Conservation (phyloP, 2,797 vertebrate genomes). For the Argya squamiceps region DNA sequence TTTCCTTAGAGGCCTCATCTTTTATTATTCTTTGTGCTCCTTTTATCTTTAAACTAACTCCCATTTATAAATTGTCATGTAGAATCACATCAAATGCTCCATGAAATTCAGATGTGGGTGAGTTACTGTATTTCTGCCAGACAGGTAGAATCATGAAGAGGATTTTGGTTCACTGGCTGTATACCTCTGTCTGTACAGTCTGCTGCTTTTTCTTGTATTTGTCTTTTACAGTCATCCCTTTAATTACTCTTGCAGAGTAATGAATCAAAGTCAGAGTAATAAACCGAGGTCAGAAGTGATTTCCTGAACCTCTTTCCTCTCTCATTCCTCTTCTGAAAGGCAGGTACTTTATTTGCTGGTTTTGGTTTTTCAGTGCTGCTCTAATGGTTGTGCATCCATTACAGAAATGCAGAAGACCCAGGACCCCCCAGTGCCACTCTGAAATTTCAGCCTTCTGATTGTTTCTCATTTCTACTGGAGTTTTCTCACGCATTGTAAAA, state of each 20-base stretch:
- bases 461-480: no score
- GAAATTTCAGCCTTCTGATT: no score
- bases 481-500: no score
- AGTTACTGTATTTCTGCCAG: background rate
- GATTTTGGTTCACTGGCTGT: background rate
- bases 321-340: background rate
- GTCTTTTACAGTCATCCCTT: background rate
- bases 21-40: background rate
- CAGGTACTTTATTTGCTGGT: background rate
- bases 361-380: background rate
- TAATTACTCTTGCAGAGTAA: background rate
- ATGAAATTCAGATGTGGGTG: background rate
- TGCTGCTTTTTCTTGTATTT: background rate
- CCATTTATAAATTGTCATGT: background rate
- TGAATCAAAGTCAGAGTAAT: background rate
- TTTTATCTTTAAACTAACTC: background rate
- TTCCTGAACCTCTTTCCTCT: background rate
- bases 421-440: no score
- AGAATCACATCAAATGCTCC: background rate
- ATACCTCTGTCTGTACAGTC: background rate
- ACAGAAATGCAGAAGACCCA: background rate
- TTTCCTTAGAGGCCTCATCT: background rate
- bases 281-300: background rate
- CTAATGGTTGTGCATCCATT: fast-evolving
- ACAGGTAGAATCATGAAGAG: background rate